A percentile compares a stretch with the other conserved stretches of the same genome.
Conservation (phyloP, 2,888 invertebrate genomes). For the Mantis religiosa region DNA sequence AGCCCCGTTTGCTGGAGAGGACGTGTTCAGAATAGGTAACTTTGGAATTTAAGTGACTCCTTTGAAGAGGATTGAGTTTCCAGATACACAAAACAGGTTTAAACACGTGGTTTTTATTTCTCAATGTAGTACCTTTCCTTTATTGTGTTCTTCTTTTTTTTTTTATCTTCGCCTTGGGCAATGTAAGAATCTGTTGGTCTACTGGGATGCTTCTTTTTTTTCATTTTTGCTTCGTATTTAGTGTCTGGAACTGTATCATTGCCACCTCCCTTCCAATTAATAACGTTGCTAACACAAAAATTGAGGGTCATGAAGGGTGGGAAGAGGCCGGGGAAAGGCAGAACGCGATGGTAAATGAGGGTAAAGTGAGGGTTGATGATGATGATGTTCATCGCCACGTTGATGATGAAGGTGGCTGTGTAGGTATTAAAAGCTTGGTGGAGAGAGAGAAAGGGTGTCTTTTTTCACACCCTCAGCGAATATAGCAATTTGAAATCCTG, state of each 20-base stretch:
- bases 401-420: not conserved
- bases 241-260: not conserved
- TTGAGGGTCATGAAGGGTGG: not conserved
- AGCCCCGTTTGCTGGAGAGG: not conserved
- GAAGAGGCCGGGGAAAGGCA: not conserved
- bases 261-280: not conserved
- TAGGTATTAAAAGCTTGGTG: not conserved
- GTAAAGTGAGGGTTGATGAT: not conserved
- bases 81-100: not conserved
- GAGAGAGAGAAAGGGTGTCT: not conserved
- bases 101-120: not conserved
- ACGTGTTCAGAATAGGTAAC: not conserved
- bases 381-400: not conserved
- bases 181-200: not conserved
- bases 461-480: slow-evolving; percentile 7
- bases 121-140: not conserved
- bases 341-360: slow-evolving; percentile 3
- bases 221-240: not conserved
- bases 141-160: not conserved
- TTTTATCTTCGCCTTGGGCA: not conserved
- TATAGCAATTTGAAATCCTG: slow-evolving; percentile 4
- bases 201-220: not conserved
- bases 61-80: not conserved
- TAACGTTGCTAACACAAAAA: not conserved
- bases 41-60: not conserved